Base-by-base conservation (phyloP, 2,113 vertebrate genomes). In the Rhombomys opimus region DNA sequence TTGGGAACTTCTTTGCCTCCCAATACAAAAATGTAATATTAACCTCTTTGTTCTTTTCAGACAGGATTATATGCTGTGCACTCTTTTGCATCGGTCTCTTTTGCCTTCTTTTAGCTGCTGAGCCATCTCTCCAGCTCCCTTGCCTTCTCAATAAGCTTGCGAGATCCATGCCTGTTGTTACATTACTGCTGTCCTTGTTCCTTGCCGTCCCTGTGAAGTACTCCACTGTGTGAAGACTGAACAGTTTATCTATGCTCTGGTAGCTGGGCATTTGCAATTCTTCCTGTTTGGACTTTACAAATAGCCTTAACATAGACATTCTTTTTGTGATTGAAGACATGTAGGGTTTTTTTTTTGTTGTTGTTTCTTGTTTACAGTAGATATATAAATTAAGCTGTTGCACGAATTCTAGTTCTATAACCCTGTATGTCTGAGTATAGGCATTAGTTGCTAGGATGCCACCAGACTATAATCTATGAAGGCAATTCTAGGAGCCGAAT, bases 231-330 rank as follows among this genome's bases (percentile, higher is more conserved):
- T 95, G 76, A 85, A 65, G 63, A 84, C 20, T 84, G 30, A 35
- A 76, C 63, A 80, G 22, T 78, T 76, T 90, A 89, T 70, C 82
- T 30, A 50, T 68, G n/a, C 41, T 78, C 57, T 13, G 75, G 52
- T 50, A 80, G 65, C 18, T 92, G 76, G 65, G 67, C 32, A 67
- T 81, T 97, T 92, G 70, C 25, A 46, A 5, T 90, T 35, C 72
- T 84, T 96, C 46, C 68, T 52, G 86, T 91, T 73, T 32, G 54
- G 57, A 75, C 15, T 23, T 93, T 90, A 91, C 35, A 94, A 92
- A 81, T 30, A 20, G 12, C 41, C 86, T 15, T 82, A n/a, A 38
- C 87, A 38, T 65, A 93, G 95, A 81, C 46, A 87, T 63, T 91
- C 61, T 70, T 85, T 50, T 35, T 90, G 65, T 92, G 72, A 54